These are phyloP conservation scores for Dasypolia templi DNA, from an alignment of 2,888 invertebrate genomes.

Conservation along the genomic window DNA sequence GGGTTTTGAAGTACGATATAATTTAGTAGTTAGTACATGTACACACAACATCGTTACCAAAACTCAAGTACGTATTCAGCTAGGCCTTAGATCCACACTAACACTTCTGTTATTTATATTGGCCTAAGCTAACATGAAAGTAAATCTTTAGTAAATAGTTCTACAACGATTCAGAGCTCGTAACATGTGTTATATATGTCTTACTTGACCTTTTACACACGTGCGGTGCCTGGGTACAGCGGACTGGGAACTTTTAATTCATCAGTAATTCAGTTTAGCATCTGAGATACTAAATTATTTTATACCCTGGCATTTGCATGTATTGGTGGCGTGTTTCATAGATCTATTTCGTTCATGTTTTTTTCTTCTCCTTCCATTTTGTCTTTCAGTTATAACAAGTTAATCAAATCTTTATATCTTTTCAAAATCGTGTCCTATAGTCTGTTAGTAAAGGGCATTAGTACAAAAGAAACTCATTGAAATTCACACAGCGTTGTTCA, in stretches of 20 bases:
- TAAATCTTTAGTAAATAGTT: slow-evolving; percentile 25
- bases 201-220: neutral
- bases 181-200: slow-evolving; percentile 20
- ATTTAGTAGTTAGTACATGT: neutral
- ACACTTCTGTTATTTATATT: neutral
- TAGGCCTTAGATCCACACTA: neutral
- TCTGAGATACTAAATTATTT: neutral
- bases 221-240: neutral
- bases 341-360: neutral
- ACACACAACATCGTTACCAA: neutral
- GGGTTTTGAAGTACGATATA: neutral
- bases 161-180: slow-evolving; percentile 24
- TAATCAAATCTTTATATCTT: neutral
- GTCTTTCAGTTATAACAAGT: neutral
- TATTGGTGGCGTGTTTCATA: neutral
- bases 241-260: neutral
- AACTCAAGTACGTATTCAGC: neutral
- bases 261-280: neutral
- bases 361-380: neutral
- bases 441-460: neutral
- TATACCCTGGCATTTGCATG: neutral
- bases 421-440: no score
- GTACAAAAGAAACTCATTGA: neutral
- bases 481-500: neutral
- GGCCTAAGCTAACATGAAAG: neutral